Evolutionary conservation across 2,113 vertebrate genomes (phyloP), one percentile per base, ranked within the genome.

Genomic region (Tichodroma muraria): DNA sequence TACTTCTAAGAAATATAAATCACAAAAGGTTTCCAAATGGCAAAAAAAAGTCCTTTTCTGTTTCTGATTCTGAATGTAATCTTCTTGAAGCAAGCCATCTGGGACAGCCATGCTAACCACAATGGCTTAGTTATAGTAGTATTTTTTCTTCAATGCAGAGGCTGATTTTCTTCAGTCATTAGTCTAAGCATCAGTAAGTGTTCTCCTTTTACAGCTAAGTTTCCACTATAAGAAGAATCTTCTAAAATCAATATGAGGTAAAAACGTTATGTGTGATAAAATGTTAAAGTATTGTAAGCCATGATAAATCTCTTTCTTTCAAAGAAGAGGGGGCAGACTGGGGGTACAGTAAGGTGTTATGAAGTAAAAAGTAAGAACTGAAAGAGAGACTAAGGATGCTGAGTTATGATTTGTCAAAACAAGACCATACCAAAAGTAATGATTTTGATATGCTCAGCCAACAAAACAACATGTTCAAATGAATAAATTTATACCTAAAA

Each of bases 31-130:
- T 94, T 94, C 94, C 92, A 90, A 94, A 85, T 68, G 85, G 57
- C 49, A 93, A 24, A 92, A 90, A 94, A 89, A 87, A 69, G 77
- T 86, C 65, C 57, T 90, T 91, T 93, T 93, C 81, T 92, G 8
- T 77, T 96, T 40, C 61, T 71, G 60, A 79, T 71, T 90, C 82
- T 95, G 69, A 93, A 86, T 47, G 60, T 45, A 94, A 95, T 96
- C 80, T 95, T 90, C 94, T 90, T 90, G 92, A 95, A 93, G 88
- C 82, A 85, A 95, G 94, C 89, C 92, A 89, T 90, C 86, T 93
- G 93, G 94, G 90, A 85, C 73, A 94, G 77, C 80, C 86, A 93
- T 81, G 89, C 86, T 93, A 93, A 90, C 91, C 86, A 76, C 80
- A 84, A 68, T 76, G 65, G 73, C 69, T 93, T 83, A 81, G 69